A percentile compares a stretch with the other conserved stretches of the same genome.
These are phyloP conservation scores for Discoglossus pictus DNA, from an alignment of 2,797 vertebrate species.

Conservation along the genomic window DNA sequence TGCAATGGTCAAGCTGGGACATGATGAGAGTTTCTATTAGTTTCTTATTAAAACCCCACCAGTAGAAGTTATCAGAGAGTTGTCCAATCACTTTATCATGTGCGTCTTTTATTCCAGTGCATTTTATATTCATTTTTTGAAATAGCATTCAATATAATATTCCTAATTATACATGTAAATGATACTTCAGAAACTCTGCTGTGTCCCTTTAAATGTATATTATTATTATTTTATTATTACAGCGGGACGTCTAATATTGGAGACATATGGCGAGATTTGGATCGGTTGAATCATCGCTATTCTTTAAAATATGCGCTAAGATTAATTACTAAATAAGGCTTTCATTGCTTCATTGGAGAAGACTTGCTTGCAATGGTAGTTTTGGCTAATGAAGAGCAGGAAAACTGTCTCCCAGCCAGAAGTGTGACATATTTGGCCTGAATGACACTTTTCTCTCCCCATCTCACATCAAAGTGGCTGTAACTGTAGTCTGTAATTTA, in stretches of 20 bases:
- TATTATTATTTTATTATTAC: no score
- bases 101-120: no score
- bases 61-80: no score
- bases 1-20: no score
- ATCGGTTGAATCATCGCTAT: neutral
- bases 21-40: no score
- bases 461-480: conserved; percentile 42
- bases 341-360: conserved; percentile 12
- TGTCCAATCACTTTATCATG: no score
- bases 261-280: neutral
- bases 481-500: conserved; percentile 12
- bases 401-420: conserved; percentile 56
- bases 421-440: conserved; percentile 47
- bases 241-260: conserved; percentile 8
- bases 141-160: no score
- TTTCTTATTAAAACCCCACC: no score
- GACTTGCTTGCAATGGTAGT: conserved; percentile 30
- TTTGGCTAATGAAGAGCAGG: conserved; percentile 44
- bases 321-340: conserved; percentile 43
- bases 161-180: no score
- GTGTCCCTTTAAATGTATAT: no score
- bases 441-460: conserved; percentile 42
- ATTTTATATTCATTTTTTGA: no score
- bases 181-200: no score
- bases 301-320: conserved; percentile 33